phyloP scores from a whole-genome alignment of 2,888 invertebrate species.

The Merodon equestris region DNA sequence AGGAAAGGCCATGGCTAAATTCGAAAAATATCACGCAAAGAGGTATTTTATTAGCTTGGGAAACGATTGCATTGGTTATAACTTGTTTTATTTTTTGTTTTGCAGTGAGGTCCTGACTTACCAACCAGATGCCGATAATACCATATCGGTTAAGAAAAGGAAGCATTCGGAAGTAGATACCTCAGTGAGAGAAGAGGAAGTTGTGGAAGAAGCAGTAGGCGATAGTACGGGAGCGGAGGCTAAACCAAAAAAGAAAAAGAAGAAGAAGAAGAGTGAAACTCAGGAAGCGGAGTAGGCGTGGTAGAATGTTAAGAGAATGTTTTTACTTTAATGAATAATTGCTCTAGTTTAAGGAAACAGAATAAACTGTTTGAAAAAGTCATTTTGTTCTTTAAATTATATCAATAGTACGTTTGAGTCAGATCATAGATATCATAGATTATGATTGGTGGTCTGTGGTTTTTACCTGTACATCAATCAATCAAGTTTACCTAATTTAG shows the following conservation, averaged over 20 bases:
- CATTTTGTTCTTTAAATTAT: too few species aligned
- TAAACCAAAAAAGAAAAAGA: conserved; percentile 80
- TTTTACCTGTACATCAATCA: too few species aligned
- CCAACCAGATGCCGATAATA: conserved; percentile 89
- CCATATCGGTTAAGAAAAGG: conserved; percentile 81
- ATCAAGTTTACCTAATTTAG: too few species aligned
- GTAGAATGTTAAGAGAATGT: too few species aligned
- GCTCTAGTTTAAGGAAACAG: not conserved
- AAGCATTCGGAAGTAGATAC: conserved; percentile 80
- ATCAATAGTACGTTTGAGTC: too few species aligned
- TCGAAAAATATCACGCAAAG: conserved; percentile 92
- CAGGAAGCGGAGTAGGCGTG: too few species aligned
- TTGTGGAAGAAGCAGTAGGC: conserved; percentile 51
- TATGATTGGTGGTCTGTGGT: too few species aligned
- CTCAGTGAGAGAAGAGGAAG: conserved; percentile 36
- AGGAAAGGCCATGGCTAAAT: conserved; percentile 92
- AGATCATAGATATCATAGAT: too few species aligned
- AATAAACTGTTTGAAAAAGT: conserved; percentile 73
- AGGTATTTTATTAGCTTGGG: conserved; percentile 70
- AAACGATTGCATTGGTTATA: too few species aligned
- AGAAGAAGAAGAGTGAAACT: conserved; percentile 76
- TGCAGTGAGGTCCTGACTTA: conserved; percentile 88
- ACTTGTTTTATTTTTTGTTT: conserved; percentile 11
- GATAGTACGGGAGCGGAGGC: conserved; percentile 73
- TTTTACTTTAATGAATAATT: too few species aligned